phyloP scores from a whole-genome alignment of 2,888 invertebrate genomes.

The Melieria omissa region DNA sequence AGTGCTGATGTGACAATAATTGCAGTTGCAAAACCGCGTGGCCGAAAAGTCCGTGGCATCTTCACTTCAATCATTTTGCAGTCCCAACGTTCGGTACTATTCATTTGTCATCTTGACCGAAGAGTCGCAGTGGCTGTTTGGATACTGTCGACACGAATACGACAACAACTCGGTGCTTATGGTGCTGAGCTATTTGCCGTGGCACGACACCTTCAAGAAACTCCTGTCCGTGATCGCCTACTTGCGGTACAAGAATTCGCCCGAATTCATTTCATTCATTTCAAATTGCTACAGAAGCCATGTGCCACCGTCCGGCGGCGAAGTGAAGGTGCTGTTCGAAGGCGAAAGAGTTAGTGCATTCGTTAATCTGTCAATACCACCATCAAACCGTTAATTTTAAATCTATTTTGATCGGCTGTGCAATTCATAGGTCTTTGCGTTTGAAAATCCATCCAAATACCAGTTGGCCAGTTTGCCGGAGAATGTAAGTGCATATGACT shows the following conservation, averaged over 20 bases:
- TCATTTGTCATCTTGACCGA: slow-evolving; percentile 22
- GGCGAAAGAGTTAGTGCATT: slow-evolving; percentile 10
- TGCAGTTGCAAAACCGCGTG: too few relatives aligned
- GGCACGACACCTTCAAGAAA: slow-evolving; percentile 23
- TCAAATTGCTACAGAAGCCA: background rate
- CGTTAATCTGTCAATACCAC: too few relatives aligned
- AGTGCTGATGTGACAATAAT: background rate
- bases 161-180: slow-evolving; percentile 8
- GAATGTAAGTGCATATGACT: slow-evolving; percentile 3
- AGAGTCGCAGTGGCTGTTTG: slow-evolving; percentile 19
- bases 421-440: slow-evolving; percentile 3
- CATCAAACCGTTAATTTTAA: background rate
- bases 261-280: slow-evolving; percentile 14
- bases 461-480: slow-evolving; percentile 1
- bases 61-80: background rate
- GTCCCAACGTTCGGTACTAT: background rate
- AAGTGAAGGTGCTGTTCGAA: background rate
- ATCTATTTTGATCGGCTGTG: background rate
- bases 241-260: background rate
- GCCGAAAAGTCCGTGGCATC: background rate
- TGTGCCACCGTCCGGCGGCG: slow-evolving; percentile 3
- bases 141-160: slow-evolving; percentile 21
- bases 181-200: slow-evolving; percentile 16
- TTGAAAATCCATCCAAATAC: slow-evolving; percentile 14
- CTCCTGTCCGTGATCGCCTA: slow-evolving; percentile 7